Conservation (phyloP, 2,797 vertebrate species). For the Schizopygopsis malacanthus region DNA sequence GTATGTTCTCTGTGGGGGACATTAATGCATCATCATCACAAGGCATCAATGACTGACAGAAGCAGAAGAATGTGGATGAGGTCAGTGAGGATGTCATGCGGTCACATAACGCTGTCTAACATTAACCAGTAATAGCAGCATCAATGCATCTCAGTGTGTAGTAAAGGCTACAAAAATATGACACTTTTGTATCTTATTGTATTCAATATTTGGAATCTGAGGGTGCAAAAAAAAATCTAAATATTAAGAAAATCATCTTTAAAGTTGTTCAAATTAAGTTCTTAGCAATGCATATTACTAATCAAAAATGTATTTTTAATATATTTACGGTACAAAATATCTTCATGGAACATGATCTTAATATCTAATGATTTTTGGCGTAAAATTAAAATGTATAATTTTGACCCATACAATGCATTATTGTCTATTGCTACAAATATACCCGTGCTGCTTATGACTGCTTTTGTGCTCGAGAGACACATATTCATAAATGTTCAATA, state of each 20-base stretch:
- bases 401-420: no score
- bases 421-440: no score
- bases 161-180: not conserved
- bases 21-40: not conserved
- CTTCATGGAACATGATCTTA: no score
- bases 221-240: not conserved
- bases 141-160: not conserved
- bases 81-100: conserved; percentile 17
- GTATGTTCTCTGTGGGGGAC: conserved; percentile 39
- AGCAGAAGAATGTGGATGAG: not conserved
- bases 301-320: not conserved
- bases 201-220: not conserved
- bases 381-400: no score
- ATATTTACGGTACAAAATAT: not conserved
- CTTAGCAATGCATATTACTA: not conserved
- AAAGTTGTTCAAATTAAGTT: not conserved
- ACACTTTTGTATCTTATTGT: not conserved
- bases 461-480: no score
- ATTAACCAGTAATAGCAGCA: conserved; percentile 13
- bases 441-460: no score
- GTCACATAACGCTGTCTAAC: not conserved
- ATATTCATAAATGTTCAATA: no score
- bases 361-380: no score
- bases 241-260: not conserved
- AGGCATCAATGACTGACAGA: conserved; percentile 38